Conservation (phyloP, 64 coral and sea anemone species). For the Dendronephthya gigantea region DNA sequence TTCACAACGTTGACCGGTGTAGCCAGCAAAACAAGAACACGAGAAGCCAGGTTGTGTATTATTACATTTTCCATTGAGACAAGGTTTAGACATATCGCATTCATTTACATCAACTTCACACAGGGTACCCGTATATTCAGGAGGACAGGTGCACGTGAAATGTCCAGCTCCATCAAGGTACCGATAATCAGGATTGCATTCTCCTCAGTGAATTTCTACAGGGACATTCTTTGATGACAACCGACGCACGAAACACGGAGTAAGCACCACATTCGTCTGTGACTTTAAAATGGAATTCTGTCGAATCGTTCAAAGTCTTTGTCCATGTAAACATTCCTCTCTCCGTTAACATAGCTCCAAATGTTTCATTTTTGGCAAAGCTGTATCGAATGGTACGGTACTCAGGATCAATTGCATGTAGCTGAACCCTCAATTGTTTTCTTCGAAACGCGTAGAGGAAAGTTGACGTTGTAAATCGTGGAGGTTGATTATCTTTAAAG, state of each 20-base stretch:
- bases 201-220: neutral
- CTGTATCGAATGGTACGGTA: neutral
- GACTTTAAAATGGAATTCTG: neutral
- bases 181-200: neutral
- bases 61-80: neutral
- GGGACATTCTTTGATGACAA: neutral
- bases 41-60: neutral
- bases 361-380: neutral
- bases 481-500: too few species aligned
- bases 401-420: neutral
- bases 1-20: neutral
- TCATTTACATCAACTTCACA: neutral
- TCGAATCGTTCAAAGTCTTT: neutral
- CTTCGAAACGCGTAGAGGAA: neutral
- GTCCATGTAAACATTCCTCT: neutral
- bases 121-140: neutral
- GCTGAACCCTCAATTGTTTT: neutral
- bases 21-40: neutral
- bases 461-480: neutral
- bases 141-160: neutral
- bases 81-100: neutral
- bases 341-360: neutral
- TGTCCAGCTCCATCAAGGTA: neutral
- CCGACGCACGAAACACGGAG: neutral
- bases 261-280: neutral